Evolutionary conservation across 2,113 vertebrate species (phyloP), one percentile per base, ranked within the genome.

Genomic region (Anarrhichthys ocellatus): DNA sequence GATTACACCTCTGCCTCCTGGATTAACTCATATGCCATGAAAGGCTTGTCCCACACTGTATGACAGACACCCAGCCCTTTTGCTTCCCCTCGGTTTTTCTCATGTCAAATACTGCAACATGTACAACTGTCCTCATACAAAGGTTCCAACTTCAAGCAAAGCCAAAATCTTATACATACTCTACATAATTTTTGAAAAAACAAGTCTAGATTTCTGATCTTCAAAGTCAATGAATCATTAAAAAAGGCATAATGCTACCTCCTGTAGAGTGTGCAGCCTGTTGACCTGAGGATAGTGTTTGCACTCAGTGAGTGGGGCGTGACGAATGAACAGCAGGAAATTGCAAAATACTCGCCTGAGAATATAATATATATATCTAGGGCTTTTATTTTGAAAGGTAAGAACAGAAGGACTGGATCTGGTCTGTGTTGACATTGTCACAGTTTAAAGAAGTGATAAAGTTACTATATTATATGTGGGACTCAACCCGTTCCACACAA

Each of bases 1-100:
- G 90, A 92, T 94, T 89, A 87, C 86, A 87, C 78, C 74, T 68
- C 82, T 44, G 32, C 72, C 75, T 82, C 84, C 83, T 77, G 84
- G 82, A 77, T 90, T 79, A 81, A 88, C 83, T 73, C 78, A 65
- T 78, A 52, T 64, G 76, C 73, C 73, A 80, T 81, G 70, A 85
- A 87, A 88, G 77, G 58, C 76, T 79, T 40, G 38, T 84, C 68
- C 56, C 65, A 66, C 59, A 29, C 77, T 78, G 75, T 64, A n/a
- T 83, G 86, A 83, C 69, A 82, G 79, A 81, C 80, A 67, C 32
- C 64, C 73, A 36, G 67, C 42, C 64, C 80, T 62, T 67, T 70
- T 50, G 38, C 78, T 42, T 73, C 61, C 69, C 29, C 5, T 67
- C 27, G 67, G 4, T 63, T 67, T 63, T 59, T 73, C 40, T 75